These are phyloP conservation scores for Halictus ligatus DNA, from an alignment of 2,888 invertebrate genomes.

Conservation along the genomic window DNA sequence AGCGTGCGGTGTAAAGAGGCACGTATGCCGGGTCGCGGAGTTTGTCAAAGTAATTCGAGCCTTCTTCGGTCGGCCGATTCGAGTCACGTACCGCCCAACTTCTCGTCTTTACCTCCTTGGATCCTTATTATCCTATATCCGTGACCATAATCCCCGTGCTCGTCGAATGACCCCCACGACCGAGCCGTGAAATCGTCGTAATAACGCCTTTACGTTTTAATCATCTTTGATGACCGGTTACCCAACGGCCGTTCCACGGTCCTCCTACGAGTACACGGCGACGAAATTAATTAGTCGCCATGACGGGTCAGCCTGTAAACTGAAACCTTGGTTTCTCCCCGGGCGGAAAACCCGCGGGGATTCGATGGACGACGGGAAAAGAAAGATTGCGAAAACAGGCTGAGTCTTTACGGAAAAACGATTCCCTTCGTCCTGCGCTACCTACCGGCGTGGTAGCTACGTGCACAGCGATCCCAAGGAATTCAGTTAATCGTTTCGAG, in stretches of 20 bases:
- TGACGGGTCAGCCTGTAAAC: background rate
- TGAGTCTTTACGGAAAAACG: background rate
- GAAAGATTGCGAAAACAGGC: slow-evolving; percentile 10
- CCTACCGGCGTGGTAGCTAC: background rate
- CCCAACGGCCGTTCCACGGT: background rate
- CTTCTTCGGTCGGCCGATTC: slow-evolving; percentile 69
- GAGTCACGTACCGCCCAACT: slow-evolving; percentile 72
- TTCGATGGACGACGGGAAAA: slow-evolving; percentile 10
- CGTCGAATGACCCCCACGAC: slow-evolving; percentile 64
- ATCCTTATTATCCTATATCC: slow-evolving; percentile 76
- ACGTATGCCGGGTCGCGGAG: slow-evolving; percentile 62
- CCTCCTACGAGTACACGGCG: background rate
- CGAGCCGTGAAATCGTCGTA: slow-evolving; percentile 67
- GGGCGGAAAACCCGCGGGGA: background rate
- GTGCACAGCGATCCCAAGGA: slow-evolving; percentile 45
- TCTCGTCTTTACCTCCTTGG: slow-evolving; percentile 71
- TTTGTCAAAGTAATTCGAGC: slow-evolving; percentile 81
- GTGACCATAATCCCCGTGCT: slow-evolving; percentile 65
- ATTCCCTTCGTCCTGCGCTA: background rate
- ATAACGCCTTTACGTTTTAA: slow-evolving; percentile 61
- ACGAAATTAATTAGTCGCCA: slow-evolving; percentile 33
- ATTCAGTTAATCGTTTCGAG: slow-evolving; percentile 56
- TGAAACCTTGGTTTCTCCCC: background rate
- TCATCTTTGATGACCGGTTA: slow-evolving; percentile 51
- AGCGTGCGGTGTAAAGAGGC: slow-evolving; percentile 23